A percentile compares a stretch with the other conserved stretches of the same genome.
Evolutionary conservation across 2,797 vertebrate species (phyloP).

Genomic region (Numenius phaeopus): DNA sequence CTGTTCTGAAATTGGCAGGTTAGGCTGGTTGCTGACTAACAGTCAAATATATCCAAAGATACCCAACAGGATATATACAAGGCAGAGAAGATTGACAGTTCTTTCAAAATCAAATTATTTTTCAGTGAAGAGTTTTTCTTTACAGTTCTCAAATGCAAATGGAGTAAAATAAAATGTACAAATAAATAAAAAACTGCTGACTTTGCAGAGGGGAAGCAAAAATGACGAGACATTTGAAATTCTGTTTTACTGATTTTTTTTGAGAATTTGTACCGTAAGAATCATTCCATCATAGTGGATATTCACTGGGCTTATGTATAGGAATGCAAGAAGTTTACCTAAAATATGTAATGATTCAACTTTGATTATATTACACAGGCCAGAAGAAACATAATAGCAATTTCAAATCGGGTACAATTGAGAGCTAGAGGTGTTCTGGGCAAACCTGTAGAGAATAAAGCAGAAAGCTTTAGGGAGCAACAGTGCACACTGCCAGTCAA

Average conservation of each 20-base stretch:
- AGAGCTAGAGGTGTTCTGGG: background rate
- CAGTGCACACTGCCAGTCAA: background rate
- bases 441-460: background rate
- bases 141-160: background rate
- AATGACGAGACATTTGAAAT: accelerated
- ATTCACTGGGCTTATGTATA: background rate
- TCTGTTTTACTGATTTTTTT: background rate
- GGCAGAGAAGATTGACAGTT: background rate
- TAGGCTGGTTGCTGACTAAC: background rate
- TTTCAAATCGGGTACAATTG: background rate
- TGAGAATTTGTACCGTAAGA: background rate
- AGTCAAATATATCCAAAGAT: background rate
- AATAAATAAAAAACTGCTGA: background rate
- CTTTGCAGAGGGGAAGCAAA: background rate
- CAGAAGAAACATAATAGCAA: background rate
- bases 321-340: background rate
- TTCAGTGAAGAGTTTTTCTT: background rate
- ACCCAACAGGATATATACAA: background rate
- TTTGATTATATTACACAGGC: background rate
- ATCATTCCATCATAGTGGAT: background rate
- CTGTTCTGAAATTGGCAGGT: background rate
- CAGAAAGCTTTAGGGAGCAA: background rate
- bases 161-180: background rate
- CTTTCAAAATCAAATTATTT: background rate
- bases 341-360: background rate